Evolutionary conservation across 2,888 invertebrate species (phyloP).

Genomic region (Gibbula magus): DNA sequence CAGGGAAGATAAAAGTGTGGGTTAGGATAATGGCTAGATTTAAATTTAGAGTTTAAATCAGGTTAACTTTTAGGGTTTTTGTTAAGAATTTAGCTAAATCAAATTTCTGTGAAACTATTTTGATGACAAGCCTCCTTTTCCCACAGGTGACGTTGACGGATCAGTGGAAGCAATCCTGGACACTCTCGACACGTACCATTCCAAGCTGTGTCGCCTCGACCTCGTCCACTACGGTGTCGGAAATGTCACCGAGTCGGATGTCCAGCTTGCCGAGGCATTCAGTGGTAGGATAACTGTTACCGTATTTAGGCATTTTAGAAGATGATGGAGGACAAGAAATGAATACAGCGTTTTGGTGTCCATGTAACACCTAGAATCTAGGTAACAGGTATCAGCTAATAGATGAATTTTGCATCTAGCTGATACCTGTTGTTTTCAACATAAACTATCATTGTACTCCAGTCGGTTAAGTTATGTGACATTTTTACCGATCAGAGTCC

Average conservation of each 20-base stretch:
- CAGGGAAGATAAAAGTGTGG: too few species aligned
- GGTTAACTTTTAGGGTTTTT: neutral
- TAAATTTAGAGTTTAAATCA: neutral
- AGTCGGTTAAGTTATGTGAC: too few species aligned
- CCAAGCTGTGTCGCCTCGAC: constrained; percentile 83
- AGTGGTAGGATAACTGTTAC: constrained; percentile 75
- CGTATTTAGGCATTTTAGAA: neutral
- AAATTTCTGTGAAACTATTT: too few species aligned
- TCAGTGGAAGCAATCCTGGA: constrained; percentile 96
- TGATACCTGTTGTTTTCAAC: too few species aligned
- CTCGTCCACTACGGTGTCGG: constrained; percentile 95
- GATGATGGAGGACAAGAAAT: too few species aligned
- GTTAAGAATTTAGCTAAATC: neutral
- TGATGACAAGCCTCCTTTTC: too few species aligned
- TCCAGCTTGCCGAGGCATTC: constrained; percentile 87
- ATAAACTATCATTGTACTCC: too few species aligned
- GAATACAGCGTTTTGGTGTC: too few species aligned
- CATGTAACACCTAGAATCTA: too few species aligned
- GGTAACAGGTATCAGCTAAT: too few species aligned
- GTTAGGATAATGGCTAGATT: neutral
- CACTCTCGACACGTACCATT: constrained; percentile 87
- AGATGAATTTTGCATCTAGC: too few species aligned
- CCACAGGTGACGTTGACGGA: constrained; percentile 93
- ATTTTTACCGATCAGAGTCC: too few species aligned
- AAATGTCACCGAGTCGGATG: constrained; percentile 86